Conservation (phyloP, 2,888 invertebrate species). For the Cactoblastis cactorum region DNA sequence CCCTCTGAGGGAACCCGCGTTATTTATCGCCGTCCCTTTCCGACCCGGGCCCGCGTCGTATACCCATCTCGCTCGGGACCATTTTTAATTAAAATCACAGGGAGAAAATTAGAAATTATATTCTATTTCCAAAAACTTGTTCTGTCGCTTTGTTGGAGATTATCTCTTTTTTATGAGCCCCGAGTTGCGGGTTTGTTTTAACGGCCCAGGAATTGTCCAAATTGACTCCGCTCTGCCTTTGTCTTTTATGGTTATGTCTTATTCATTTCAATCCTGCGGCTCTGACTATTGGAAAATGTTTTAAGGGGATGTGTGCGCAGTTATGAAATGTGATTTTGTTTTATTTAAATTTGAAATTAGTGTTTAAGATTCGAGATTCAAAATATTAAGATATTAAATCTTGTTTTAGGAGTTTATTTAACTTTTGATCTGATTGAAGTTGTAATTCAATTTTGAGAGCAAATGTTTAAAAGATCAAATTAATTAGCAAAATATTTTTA, state of each 20-base stretch:
- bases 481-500: too few species aligned
- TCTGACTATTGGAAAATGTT: constrained; percentile 53
- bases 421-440: too few species aligned
- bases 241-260: constrained; percentile 65
- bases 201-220: constrained; percentile 68
- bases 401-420: too few species aligned
- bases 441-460: too few species aligned
- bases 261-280: constrained; percentile 57
- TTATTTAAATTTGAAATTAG: neutral
- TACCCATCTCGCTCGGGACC: constrained; percentile 68
- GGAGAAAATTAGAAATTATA: constrained; percentile 79
- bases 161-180: constrained; percentile 78
- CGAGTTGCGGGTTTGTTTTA: constrained; percentile 71
- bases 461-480: too few species aligned
- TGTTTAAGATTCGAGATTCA: too few species aligned
- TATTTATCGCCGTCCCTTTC: constrained; percentile 72
- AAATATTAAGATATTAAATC: too few species aligned
- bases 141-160: constrained; percentile 76
- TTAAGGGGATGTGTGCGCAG: constrained; percentile 7
- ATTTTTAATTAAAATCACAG: constrained; percentile 79
- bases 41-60: constrained; percentile 43
- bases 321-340: too few species aligned
- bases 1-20: constrained; percentile 64
- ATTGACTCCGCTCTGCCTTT: constrained; percentile 59
- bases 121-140: constrained; percentile 79